phyloP scores from a whole-genome alignment of 2,888 invertebrate genomes.

The Idaea biselata region DNA sequence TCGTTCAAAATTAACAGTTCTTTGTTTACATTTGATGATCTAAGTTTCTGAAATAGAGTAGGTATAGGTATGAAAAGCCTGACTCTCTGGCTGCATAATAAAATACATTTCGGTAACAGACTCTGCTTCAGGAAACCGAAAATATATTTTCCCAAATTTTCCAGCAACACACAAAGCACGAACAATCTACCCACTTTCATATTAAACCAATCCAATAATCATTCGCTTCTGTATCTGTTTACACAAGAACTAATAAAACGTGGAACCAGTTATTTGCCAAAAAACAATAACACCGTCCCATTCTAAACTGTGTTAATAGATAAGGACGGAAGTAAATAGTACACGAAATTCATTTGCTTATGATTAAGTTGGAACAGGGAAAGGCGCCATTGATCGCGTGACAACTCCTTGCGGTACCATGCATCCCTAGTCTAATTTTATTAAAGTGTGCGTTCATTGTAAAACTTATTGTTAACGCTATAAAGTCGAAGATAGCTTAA shows the following conservation, averaged over 20 bases:
- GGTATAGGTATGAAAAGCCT: no score
- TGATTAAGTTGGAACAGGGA: conserved; percentile 59
- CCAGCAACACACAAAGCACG: conserved; percentile 24
- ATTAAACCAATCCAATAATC: conserved; percentile 27
- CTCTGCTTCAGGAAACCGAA: conserved; percentile 1
- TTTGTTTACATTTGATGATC: no score
- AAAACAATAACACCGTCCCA: conserved; percentile 29
- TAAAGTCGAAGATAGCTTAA: conserved; percentile 37
- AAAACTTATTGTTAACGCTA: conserved; percentile 21
- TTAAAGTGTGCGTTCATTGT: conserved; percentile 14
- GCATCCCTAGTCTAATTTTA: conserved; percentile 37
- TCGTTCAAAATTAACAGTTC: no score
- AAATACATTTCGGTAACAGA: no score
- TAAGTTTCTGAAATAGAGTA: no score
- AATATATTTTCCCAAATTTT: conserved; percentile 25
- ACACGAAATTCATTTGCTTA: conserved; percentile 61
- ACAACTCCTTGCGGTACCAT: conserved; percentile 41
- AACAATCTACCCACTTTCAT: conserved; percentile 27
- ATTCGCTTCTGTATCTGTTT: conserved; percentile 37
- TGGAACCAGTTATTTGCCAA: conserved; percentile 35
- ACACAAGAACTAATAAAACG: conserved; percentile 57
- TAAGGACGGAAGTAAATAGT: conserved; percentile 41
- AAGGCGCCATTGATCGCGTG: conserved; percentile 67
- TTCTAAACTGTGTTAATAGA: conserved; percentile 31
- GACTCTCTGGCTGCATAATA: no score